These are phyloP conservation scores for Paraescarpia echinospica DNA, from an alignment of 1,140 invertebrate species.

Conservation along the genomic window DNA sequence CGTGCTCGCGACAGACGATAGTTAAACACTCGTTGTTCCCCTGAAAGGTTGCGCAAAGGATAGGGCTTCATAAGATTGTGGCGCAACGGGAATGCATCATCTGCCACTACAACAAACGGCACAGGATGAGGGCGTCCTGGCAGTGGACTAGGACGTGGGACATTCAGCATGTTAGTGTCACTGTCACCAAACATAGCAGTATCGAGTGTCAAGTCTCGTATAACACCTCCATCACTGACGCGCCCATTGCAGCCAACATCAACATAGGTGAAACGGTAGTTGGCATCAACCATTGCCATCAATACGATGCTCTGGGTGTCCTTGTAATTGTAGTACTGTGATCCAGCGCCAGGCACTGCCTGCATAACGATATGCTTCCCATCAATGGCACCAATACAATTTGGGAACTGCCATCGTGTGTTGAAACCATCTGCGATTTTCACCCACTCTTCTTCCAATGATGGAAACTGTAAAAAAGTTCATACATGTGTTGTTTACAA, in stretches of 20 bases:
- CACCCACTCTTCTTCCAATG: conserved; percentile 21
- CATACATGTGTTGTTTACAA: too few species aligned
- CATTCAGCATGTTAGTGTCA: not conserved
- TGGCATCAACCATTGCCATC: conserved; percentile 30
- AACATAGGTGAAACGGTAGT: conserved; percentile 29
- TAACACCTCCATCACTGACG: conserved; percentile 19
- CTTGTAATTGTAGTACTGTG: conserved; percentile 31
- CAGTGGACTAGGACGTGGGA: not conserved
- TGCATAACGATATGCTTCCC: conserved; percentile 29
- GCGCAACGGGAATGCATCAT: conserved; percentile 25
- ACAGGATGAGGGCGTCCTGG: not conserved
- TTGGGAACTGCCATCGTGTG: conserved; percentile 29
- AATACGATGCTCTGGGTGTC: conserved; percentile 18
- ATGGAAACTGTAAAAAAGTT: conserved; percentile 4
- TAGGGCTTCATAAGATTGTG: conserved; percentile 32
- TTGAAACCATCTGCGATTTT: conserved; percentile 22
- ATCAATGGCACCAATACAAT: conserved; percentile 30
- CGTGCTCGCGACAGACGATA: not conserved
- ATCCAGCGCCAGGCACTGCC: conserved; percentile 18
- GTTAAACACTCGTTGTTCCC: not conserved
- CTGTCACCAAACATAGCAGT: not conserved
- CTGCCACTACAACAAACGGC: conserved; percentile 23
- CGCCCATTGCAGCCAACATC: conserved; percentile 27
- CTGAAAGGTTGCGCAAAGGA: not conserved
- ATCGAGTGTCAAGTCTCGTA: not conserved